phyloP scores from a whole-genome alignment of 2,113 vertebrate genomes.

The Esox niger region DNA sequence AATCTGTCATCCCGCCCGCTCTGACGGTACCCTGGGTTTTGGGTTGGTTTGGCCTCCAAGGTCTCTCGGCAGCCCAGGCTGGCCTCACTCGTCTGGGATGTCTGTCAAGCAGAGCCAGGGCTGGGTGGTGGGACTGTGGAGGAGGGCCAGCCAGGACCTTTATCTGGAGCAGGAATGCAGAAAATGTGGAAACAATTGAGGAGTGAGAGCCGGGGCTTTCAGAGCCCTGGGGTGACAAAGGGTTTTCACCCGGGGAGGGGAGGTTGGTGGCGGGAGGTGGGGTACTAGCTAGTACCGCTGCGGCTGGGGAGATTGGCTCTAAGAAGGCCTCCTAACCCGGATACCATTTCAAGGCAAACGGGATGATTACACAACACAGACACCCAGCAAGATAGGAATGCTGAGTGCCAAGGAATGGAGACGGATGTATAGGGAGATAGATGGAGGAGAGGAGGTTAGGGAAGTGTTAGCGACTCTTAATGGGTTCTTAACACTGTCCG shows the following conservation, averaged over 20 bases:
- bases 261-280: slow-evolving; percentile 25
- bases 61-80: slow-evolving; percentile 20
- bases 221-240: slow-evolving; percentile 73
- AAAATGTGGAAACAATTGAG: slow-evolving; percentile 79
- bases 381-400: slow-evolving; percentile 49
- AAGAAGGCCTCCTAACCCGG: slow-evolving; percentile 66
- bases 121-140: slow-evolving; percentile 22
- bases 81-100: slow-evolving; percentile 28
- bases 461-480: neutral
- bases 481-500: too few relatives aligned
- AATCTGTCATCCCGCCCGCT: slow-evolving; percentile 40
- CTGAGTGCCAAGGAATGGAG: slow-evolving; percentile 55
- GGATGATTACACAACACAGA: slow-evolving; percentile 68
- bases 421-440: slow-evolving; percentile 50
- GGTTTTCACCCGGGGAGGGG: slow-evolving; percentile 45
- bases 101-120: slow-evolving; percentile 2
- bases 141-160: slow-evolving; percentile 56
- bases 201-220: slow-evolving; percentile 63
- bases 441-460: slow-evolving; percentile 32
- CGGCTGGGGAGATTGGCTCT: slow-evolving; percentile 43
- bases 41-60: slow-evolving; percentile 23
- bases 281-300: neutral
- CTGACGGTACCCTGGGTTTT: slow-evolving; percentile 53
- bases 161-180: slow-evolving; percentile 80
- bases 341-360: slow-evolving; percentile 70